phyloP scores from a whole-genome alignment of 2,797 vertebrate species.

The Pteropus rufus region DNA sequence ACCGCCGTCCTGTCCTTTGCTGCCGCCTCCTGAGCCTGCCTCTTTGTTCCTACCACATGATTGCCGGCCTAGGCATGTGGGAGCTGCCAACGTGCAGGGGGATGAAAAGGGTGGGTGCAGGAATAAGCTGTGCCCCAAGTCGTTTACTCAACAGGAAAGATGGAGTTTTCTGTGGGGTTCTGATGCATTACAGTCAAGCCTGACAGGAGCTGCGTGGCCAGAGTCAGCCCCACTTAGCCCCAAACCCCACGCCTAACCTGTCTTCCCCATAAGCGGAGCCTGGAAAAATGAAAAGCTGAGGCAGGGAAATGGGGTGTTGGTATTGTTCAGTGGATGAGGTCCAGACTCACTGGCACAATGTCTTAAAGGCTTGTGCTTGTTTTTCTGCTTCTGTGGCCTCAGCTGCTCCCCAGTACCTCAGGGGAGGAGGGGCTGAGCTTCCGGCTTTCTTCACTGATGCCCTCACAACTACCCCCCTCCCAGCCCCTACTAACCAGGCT shows the following conservation, averaged over 20 bases:
- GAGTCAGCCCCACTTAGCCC: neutral
- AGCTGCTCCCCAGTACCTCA: neutral
- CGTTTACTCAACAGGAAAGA: neutral
- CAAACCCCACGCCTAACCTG: neutral
- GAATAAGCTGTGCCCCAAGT: neutral
- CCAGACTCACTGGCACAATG: neutral
- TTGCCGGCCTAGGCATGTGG: neutral
- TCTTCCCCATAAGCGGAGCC: neutral
- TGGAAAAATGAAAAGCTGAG: neutral
- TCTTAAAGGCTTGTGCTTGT: neutral
- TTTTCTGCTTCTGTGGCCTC: neutral
- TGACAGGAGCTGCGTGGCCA: neutral
- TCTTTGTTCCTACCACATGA: conserved; percentile 6
- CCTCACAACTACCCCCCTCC: neutral
- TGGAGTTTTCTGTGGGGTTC: neutral
- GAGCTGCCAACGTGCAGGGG: neutral
- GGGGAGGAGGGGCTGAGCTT: neutral
- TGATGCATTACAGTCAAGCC: neutral
- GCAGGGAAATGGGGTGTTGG: neutral
- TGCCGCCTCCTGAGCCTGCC: conserved; percentile 56
- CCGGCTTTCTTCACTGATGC: too few species aligned
- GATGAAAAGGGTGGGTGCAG: neutral
- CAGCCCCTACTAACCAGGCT: neutral
- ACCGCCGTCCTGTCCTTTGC: conserved; percentile 58
- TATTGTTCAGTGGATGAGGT: neutral